Conservation (phyloP, 2,113 vertebrate genomes). For the Propithecus coquereli region DNA sequence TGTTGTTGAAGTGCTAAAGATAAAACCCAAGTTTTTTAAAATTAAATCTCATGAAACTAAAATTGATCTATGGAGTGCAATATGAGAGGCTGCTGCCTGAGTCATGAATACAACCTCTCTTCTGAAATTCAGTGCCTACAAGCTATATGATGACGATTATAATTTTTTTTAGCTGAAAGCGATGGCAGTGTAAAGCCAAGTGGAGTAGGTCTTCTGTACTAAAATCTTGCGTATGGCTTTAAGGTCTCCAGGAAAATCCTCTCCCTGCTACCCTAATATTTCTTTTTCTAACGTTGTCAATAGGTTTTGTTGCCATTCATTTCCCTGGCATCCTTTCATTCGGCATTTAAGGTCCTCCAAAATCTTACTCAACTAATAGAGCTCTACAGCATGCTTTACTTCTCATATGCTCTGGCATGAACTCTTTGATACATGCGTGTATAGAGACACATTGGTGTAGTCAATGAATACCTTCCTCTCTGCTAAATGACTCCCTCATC, state of each 20-base stretch:
- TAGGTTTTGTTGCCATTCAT: not conserved
- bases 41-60: slow-evolving; percentile 74
- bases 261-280: not conserved
- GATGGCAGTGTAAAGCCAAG: not conserved
- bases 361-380: not conserved
- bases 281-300: not conserved
- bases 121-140: slow-evolving; percentile 32
- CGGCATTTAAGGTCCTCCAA: not conserved
- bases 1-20: slow-evolving; percentile 75
- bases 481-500: too few species aligned
- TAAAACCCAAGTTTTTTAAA: slow-evolving; percentile 71
- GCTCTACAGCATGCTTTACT: not conserved
- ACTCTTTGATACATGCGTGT: not conserved
- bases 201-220: not conserved
- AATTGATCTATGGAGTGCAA: slow-evolving; percentile 51
- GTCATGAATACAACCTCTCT: slow-evolving; percentile 22
- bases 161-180: not conserved
- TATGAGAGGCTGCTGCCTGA: slow-evolving; percentile 35
- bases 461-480: not conserved
- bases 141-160: not conserved
- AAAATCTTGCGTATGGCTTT: not conserved
- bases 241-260: not conserved
- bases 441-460: not conserved
- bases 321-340: not conserved
- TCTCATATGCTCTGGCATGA: not conserved